Evolutionary conservation across 2,113 vertebrate species (phyloP).

Genomic region (Catharus minimus): DNA sequence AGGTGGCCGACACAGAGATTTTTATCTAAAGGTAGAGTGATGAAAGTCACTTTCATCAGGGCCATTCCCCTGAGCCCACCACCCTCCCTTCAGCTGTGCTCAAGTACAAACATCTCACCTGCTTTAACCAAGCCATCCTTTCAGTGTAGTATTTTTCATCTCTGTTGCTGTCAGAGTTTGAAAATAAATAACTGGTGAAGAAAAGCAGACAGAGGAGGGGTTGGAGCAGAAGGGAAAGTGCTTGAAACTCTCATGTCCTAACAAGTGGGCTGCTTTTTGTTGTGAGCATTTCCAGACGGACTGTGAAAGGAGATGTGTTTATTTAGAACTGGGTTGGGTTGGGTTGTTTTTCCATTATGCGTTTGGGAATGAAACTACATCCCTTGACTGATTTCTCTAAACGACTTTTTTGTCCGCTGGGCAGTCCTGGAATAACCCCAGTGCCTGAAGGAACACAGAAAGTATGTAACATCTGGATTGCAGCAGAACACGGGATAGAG

Average conservation of each 20-base stretch:
- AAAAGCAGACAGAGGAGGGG: not conserved
- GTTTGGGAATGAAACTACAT: not conserved
- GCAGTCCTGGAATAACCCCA: not conserved
- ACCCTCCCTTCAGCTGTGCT: not conserved
- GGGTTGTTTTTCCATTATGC: conserved; percentile 4
- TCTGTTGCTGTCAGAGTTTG: not conserved
- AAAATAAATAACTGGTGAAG: conserved; percentile 4
- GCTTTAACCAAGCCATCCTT: not conserved
- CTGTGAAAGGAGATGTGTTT: not conserved
- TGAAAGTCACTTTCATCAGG: not conserved
- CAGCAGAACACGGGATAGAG: not conserved
- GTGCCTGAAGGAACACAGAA: not conserved
- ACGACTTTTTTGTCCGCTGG: not conserved
- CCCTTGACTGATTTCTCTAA: not conserved
- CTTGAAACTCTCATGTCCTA: not conserved
- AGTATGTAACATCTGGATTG: not conserved
- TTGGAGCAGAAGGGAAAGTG: not conserved
- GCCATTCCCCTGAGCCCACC: not conserved
- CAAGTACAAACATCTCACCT: not conserved
- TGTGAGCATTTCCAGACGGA: not conserved
- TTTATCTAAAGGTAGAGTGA: not conserved
- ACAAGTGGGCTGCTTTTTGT: not conserved
- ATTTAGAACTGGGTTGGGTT: not conserved
- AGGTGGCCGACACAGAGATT: not conserved
- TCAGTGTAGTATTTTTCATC: not conserved